These are phyloP conservation scores for Gracilinanus agilis DNA, from an alignment of 2,113 vertebrate species.

Conservation along the genomic window DNA sequence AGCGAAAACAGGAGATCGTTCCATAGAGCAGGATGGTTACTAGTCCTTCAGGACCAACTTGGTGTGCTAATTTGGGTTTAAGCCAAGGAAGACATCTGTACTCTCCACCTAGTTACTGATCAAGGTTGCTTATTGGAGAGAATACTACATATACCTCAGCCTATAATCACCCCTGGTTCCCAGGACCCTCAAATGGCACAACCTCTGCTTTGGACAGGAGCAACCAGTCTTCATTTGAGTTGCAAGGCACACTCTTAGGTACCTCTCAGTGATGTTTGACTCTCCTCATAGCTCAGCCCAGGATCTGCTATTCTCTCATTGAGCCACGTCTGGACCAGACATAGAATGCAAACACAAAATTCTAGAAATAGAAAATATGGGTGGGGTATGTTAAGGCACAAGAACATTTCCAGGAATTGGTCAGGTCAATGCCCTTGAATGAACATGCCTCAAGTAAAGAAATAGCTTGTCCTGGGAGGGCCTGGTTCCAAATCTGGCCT, in stretches of 20 bases:
- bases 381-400: background rate
- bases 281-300: background rate
- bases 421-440: background rate
- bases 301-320: background rate
- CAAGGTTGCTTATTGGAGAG: background rate
- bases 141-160: background rate
- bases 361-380: background rate
- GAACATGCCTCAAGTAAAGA: background rate
- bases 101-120: background rate
- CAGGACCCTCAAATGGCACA: background rate
- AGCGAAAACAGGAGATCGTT: background rate
- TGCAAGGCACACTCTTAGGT: too few species aligned
- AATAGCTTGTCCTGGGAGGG: background rate
- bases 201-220: background rate
- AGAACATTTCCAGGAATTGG: background rate
- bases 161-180: background rate
- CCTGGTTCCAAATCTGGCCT: too few species aligned
- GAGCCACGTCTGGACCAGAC: background rate
- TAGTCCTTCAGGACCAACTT: background rate
- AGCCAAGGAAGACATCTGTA: background rate
- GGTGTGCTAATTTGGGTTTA: background rate
- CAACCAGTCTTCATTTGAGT: background rate
- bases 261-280: background rate
- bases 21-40: background rate
- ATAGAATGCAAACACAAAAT: background rate